Percentiles rank a stretch among this genome's conserved stretches.
Evolutionary conservation across 1,140 invertebrate genomes (phyloP).

Genomic region (Ceratina calcarata): DNA sequence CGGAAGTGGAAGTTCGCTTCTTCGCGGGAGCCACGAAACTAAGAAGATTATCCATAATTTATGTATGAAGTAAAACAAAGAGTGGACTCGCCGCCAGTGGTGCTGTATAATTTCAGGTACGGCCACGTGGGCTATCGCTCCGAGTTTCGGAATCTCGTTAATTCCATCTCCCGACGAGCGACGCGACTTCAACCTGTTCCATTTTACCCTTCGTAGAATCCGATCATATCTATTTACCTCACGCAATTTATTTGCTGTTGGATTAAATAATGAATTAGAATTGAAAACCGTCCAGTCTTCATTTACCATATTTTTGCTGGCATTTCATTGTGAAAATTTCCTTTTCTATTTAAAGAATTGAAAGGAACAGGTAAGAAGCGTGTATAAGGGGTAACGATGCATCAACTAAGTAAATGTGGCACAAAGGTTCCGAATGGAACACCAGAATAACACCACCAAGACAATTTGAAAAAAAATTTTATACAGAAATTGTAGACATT

Average conservation of each 20-base stretch:
- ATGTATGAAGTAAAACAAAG: slow-evolving; percentile 65
- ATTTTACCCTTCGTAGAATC: slow-evolving; percentile 12
- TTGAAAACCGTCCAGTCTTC: too few species aligned
- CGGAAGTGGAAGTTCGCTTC: slow-evolving; percentile 46
- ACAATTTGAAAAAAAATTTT: too few species aligned
- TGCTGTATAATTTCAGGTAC: slow-evolving; percentile 58
- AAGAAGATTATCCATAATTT: slow-evolving; percentile 66
- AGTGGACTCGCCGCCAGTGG: slow-evolving; percentile 48
- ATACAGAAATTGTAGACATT: too few species aligned
- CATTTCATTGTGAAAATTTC: too few species aligned
- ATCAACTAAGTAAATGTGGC: too few species aligned
- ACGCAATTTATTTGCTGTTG: not conserved
- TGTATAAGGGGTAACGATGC: not conserved
- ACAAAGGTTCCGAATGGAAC: too few species aligned
- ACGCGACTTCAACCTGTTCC: slow-evolving; percentile 35
- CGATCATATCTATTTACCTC: not conserved
- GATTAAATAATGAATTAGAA: too few species aligned
- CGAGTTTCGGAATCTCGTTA: slow-evolving; percentile 61
- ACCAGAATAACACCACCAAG: too few species aligned
- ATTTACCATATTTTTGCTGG: too few species aligned
- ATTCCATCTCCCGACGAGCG: slow-evolving; percentile 30
- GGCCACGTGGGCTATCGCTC: slow-evolving; percentile 46
- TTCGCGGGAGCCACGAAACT: slow-evolving; percentile 40
- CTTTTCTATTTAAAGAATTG: too few species aligned
- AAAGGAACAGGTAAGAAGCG: too few species aligned